phyloP scores from a whole-genome alignment of 1,140 invertebrate species.

The Sitophilus oryzae region DNA sequence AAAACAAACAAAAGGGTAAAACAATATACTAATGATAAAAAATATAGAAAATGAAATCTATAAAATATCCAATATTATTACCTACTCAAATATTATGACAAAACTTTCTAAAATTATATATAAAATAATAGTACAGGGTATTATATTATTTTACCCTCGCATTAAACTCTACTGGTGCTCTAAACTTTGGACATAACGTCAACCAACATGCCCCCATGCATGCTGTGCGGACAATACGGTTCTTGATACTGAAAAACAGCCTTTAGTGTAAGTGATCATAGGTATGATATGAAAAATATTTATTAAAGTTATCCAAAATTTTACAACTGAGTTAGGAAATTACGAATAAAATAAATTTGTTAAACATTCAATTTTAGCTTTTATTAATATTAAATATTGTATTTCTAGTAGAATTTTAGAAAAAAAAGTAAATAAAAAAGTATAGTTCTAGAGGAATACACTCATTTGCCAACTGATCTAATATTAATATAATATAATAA shows the following conservation, averaged over 20 bases:
- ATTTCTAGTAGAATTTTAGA: too few relatives aligned
- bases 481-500: too few relatives aligned
- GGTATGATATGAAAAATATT: slow-evolving; percentile 7
- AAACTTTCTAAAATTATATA: too few relatives aligned
- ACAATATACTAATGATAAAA: slow-evolving; percentile 6
- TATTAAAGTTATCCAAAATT: too few relatives aligned
- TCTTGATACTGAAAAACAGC: slow-evolving; percentile 43
- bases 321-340: too few relatives aligned
- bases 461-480: too few relatives aligned
- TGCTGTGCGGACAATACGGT: slow-evolving; percentile 44
- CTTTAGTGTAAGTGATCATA: slow-evolving; percentile 20
- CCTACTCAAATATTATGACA: too few relatives aligned
- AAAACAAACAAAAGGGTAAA: slow-evolving; percentile 2
- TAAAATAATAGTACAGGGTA: not conserved
- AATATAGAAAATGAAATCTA: not conserved
- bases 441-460: too few relatives aligned
- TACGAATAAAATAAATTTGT: too few relatives aligned
- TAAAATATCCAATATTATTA: not conserved
- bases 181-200: slow-evolving; percentile 13
- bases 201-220: slow-evolving; percentile 37
- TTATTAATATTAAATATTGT: too few relatives aligned
- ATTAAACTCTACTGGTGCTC: slow-evolving; percentile 9
- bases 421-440: too few relatives aligned
- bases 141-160: slow-evolving; percentile 18
- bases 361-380: too few relatives aligned